phyloP scores from a whole-genome alignment of 37 sponge, comb jelly and placozoan genomes.

The Haliclona indistincta region DNA sequence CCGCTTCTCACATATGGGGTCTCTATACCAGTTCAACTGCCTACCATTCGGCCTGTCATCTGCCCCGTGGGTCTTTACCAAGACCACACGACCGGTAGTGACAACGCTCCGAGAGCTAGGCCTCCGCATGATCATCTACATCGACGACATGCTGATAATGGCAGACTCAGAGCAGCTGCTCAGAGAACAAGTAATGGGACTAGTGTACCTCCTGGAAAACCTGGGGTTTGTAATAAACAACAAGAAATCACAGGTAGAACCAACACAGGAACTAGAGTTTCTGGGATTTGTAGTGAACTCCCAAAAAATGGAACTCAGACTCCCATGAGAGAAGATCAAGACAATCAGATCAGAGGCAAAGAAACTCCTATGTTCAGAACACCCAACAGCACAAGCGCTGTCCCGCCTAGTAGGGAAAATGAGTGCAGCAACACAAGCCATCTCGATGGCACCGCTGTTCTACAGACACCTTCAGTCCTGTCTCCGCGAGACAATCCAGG shows the following conservation, averaged over 20 bases:
- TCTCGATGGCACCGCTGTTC: slow-evolving; percentile 35
- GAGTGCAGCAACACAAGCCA: slow-evolving; percentile 17
- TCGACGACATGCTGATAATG: slow-evolving; percentile 55
- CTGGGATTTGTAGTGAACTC: slow-evolving; percentile 49
- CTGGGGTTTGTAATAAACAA: slow-evolving; percentile 44
- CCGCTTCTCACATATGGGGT: slow-evolving; percentile 14
- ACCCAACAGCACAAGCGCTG: neutral
- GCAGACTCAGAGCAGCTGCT: slow-evolving; percentile 19
- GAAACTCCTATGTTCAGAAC: neutral
- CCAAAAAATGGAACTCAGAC: slow-evolving; percentile 16
- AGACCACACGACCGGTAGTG: slow-evolving; percentile 31
- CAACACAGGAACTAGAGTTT: slow-evolving; percentile 44
- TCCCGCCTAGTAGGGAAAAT: slow-evolving; percentile 32
- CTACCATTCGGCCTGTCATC: slow-evolving; percentile 56
- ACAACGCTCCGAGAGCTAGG: slow-evolving; percentile 19
- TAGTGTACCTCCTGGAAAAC: slow-evolving; percentile 29
- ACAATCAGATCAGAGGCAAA: neutral
- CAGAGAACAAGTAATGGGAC: slow-evolving; percentile 4
- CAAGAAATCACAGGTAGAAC: slow-evolving; percentile 6
- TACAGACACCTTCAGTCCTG: slow-evolving; percentile 24
- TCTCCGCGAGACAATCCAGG: neutral
- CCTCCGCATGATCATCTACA: slow-evolving; percentile 33
- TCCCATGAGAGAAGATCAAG: slow-evolving; percentile 33
- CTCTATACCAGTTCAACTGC: slow-evolving; percentile 29
- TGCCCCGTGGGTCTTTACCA: slow-evolving; percentile 55